phyloP scores from a whole-genome alignment of 1,140 invertebrate species.

The Araneus ventricosus region DNA sequence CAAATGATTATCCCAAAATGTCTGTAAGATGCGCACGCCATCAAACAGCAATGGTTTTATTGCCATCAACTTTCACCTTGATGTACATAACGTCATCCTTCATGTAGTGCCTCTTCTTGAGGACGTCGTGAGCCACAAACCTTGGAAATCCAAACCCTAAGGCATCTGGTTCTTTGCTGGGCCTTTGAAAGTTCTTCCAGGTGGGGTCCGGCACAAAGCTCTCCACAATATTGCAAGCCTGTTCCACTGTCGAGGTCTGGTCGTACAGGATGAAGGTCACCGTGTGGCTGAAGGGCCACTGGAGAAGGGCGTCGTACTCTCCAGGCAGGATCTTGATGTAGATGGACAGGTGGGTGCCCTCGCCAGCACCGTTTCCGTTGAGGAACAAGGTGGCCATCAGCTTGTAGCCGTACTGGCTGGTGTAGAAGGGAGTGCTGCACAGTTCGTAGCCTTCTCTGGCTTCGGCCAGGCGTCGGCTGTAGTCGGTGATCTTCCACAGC shows the following conservation, averaged over 20 bases:
- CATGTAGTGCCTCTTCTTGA: slow-evolving; percentile 93
- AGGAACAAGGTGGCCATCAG: slow-evolving; percentile 94
- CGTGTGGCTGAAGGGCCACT: slow-evolving; percentile 96
- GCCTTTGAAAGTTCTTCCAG: slow-evolving; percentile 97
- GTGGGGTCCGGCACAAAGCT: slow-evolving; percentile 96
- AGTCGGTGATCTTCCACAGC: slow-evolving; percentile 95
- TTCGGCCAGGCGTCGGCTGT: slow-evolving; percentile 90
- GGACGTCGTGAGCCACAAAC: slow-evolving; percentile 95
- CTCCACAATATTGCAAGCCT: slow-evolving; percentile 92
- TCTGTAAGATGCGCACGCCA: not conserved
- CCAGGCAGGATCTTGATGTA: slow-evolving; percentile 97
- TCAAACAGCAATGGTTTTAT: slow-evolving; percentile 93
- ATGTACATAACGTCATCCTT: slow-evolving; percentile 95
- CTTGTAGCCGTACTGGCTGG: slow-evolving; percentile 97
- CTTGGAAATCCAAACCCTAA: slow-evolving; percentile 95
- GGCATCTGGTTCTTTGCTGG: slow-evolving; percentile 92
- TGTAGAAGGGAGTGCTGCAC: slow-evolving; percentile 94
- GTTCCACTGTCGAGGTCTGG: slow-evolving; percentile 87
- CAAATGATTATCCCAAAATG: not conserved
- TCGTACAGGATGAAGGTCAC: slow-evolving; percentile 97
- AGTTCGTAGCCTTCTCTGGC: slow-evolving; percentile 94
- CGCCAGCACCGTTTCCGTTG: slow-evolving; percentile 96
- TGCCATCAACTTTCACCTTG: slow-evolving; percentile 94
- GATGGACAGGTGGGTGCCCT: slow-evolving; percentile 93
- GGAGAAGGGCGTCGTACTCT: slow-evolving; percentile 94